These are phyloP conservation scores for Penelope pileata DNA, from an alignment of 2,113 vertebrate species.

Conservation along the genomic window DNA sequence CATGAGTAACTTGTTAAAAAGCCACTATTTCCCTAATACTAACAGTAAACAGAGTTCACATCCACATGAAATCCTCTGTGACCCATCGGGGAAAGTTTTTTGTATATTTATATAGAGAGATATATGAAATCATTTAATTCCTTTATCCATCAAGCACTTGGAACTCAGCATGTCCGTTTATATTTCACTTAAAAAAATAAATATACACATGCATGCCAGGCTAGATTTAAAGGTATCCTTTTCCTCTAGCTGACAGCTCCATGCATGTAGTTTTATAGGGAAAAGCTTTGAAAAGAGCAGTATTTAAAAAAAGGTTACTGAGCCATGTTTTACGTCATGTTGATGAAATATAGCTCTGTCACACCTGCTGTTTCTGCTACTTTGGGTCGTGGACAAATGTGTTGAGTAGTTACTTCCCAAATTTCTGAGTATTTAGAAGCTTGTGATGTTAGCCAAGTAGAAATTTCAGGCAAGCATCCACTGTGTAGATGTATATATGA, in stretches of 20 bases:
- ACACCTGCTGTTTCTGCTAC: conserved; percentile 56
- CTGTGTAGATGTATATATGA: neutral
- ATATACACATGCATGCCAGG: conserved; percentile 75
- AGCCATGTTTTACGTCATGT: conserved; percentile 34
- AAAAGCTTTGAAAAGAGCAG: conserved; percentile 42
- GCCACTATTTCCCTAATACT: conserved; percentile 95
- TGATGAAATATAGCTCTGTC: conserved; percentile 46
- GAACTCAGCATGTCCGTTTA: conserved; percentile 79
- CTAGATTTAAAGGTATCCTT: conserved; percentile 75
- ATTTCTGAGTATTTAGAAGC: neutral
- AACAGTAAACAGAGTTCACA: conserved; percentile 87
- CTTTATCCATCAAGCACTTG: conserved; percentile 82
- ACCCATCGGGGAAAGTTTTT: conserved; percentile 78
- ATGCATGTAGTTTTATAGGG: conserved; percentile 66
- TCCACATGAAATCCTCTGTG: conserved; percentile 83
- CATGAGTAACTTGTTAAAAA: conserved; percentile 98
- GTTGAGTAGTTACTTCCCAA: neutral
- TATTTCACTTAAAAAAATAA: conserved; percentile 80
- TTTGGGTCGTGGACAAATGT: conserved; percentile 11
- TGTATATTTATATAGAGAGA: conserved; percentile 74
- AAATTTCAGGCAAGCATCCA: neutral
- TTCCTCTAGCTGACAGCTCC: conserved; percentile 56
- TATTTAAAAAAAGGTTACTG: conserved; percentile 49
- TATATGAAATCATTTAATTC: conserved; percentile 76
- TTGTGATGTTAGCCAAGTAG: neutral